Base-by-base conservation (phyloP, 2,797 vertebrate species). In the Tapera naevia region DNA sequence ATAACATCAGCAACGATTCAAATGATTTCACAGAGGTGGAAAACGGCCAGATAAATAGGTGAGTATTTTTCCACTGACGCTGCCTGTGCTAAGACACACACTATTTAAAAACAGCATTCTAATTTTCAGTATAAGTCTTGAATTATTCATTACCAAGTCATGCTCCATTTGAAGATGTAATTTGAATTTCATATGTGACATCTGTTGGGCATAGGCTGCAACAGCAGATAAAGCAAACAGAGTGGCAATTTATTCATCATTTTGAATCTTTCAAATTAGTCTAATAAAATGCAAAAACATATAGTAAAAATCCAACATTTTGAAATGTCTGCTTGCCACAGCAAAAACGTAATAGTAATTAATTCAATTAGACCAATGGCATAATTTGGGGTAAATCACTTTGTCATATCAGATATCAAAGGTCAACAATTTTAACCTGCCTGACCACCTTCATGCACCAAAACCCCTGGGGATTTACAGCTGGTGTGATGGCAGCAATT, bases 1-100 rank as follows among this genome's bases (percentile, higher is more conserved):
- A 98, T 86, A 98, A 98, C 57, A 71, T 98, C 87, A 98, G 98
- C 96, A 98, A 98, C 64, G 98, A 98, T 89, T 98, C 97, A 70
- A 98, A 98, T 79, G 98, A 98, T 94, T 98, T 98, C 94, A 98
- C 97, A 9, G 98, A 98, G 89, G 97, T 98, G 62, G 98, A 98
- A 96, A 98, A 98, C 62, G 97, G 97, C 48, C 98, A 98, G 50
- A 98, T 98, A 97, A 98, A 98, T 94, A 98, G 98, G 98, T 98
- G 85, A 97, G 98, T 97, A 89, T 94, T 97, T 97, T 96, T 97
- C 95, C 89, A 94, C 72, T 94, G 89, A 88, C 9, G 11, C 51
- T 92, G 74, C 62, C 60, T 89, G 74, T 82, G 86, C 74, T 80
- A 51, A 95, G 88, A 96, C 97, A 93, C 86, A 94, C 85, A 51